phyloP scores from a whole-genome alignment of 2,113 vertebrate species.

The Aegotheles bennettii region DNA sequence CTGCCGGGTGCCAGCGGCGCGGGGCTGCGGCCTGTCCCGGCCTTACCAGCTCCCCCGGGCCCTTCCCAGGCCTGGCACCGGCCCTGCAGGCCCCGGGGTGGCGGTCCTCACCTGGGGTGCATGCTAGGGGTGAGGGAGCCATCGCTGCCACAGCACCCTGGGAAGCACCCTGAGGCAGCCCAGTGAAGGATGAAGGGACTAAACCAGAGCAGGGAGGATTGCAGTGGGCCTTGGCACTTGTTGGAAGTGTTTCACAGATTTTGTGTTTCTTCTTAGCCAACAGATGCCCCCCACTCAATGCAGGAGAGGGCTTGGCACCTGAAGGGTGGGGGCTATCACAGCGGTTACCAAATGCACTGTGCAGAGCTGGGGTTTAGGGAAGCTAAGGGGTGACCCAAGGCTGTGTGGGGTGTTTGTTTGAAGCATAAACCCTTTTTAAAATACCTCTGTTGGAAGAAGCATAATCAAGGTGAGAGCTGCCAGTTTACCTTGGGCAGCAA shows the following conservation, averaged over 20 bases:
- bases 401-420: background rate
- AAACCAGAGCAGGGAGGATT: background rate
- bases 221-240: fast-evolving
- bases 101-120: fast-evolving
- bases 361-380: background rate
- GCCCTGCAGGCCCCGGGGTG: fast-evolving
- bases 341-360: background rate
- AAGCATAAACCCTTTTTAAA: fast-evolving
- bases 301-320: background rate
- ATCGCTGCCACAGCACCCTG: fast-evolving
- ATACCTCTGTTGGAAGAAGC: background rate
- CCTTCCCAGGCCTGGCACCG: fast-evolving
- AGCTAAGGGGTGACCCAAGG: background rate
- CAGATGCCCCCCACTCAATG: fast-evolving
- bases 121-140: fast-evolving
- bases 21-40: background rate
- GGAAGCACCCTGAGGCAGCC: background rate
- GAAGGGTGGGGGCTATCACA: background rate
- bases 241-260: background rate
- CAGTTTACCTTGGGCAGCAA: background rate
- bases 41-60: fast-evolving
- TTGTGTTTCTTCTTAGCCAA: background rate
- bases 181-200: fast-evolving
- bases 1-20: background rate
- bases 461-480: background rate